A percentile compares a stretch with the other conserved stretches of the same genome.
These are phyloP conservation scores for Pantherophis alleghaniensis DNA, from an alignment of 2,797 vertebrate genomes.

Conservation along the genomic window DNA sequence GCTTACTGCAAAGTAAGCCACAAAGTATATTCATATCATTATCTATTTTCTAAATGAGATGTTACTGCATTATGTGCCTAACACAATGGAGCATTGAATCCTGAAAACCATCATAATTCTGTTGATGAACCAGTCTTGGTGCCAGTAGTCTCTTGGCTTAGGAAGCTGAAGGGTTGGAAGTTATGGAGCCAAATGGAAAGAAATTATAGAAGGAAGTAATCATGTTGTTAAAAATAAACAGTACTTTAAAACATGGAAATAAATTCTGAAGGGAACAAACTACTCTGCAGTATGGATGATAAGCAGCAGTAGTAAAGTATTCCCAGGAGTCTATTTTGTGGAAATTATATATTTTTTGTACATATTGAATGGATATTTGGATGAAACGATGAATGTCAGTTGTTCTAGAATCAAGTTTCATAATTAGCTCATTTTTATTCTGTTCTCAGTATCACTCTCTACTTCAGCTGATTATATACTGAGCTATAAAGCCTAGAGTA, in stretches of 20 bases:
- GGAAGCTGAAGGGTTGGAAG: not conserved
- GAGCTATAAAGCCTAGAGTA: not conserved
- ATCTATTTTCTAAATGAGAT: not conserved
- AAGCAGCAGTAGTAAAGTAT: not conserved
- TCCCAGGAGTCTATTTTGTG: conserved; percentile 2
- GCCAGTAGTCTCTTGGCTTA: not conserved
- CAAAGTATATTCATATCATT: not conserved
- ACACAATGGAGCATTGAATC: not conserved
- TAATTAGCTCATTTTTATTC: rapidly evolving
- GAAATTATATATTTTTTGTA: conserved; percentile 37
- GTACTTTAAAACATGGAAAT: not conserved
- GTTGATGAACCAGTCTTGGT: not conserved
- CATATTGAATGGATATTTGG: not conserved
- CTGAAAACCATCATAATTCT: not conserved
- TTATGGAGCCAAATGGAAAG: not conserved
- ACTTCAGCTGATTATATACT: conserved; percentile 29
- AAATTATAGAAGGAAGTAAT: not conserved
- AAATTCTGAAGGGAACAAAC: not conserved
- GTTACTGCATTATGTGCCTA: not conserved
- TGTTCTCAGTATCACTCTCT: not conserved
- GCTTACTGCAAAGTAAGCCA: not conserved
- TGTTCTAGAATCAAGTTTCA: conserved; percentile 27
- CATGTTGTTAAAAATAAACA: not conserved
- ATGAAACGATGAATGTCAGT: conserved; percentile 3
- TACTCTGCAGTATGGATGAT: not conserved